These are phyloP conservation scores for Chaenocephalus aceratus DNA, from an alignment of 2,113 vertebrate genomes.

Conservation along the genomic window DNA sequence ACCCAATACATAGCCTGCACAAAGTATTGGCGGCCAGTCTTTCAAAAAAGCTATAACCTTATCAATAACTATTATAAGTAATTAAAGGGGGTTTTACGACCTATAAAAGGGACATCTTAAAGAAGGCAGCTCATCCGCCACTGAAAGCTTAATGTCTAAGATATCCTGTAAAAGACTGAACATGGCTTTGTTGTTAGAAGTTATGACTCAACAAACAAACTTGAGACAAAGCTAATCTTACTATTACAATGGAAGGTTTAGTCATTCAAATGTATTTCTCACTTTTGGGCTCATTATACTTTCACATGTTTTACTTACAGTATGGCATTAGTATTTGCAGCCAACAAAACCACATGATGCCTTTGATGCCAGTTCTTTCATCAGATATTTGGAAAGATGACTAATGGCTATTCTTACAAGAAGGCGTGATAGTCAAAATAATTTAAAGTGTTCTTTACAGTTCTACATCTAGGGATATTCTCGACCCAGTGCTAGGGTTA, in stretches of 20 bases:
- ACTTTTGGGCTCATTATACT: not conserved
- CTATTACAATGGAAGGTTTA: not conserved
- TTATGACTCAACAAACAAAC: not conserved
- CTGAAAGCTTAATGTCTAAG: no score
- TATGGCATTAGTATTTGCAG: not conserved
- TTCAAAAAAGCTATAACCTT: not conserved
- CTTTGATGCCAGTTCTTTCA: slow-evolving; percentile 37
- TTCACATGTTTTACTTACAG: not conserved
- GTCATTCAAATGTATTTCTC: not conserved
- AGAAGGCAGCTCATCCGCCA: no score
- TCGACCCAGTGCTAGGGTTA: slow-evolving; percentile 31
- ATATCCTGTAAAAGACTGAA: no score
- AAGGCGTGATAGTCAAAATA: not conserved
- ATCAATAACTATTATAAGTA: not conserved
- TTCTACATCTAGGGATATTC: slow-evolving; percentile 44
- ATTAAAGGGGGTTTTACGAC: no score
- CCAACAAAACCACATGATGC: slow-evolving; percentile 13
- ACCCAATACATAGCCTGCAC: not conserved
- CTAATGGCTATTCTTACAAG: slow-evolving; percentile 33
- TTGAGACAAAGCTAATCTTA: not conserved
- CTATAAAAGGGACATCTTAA: no score
- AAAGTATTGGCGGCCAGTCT: not conserved
- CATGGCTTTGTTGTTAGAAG: no score
- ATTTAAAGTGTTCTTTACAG: slow-evolving; percentile 25
- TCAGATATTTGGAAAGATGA: slow-evolving; percentile 44